A percentile compares a stretch with the other conserved stretches of the same genome.
Evolutionary conservation across 2,888 invertebrate genomes (phyloP).

Genomic region (Callimorpha dominula): DNA sequence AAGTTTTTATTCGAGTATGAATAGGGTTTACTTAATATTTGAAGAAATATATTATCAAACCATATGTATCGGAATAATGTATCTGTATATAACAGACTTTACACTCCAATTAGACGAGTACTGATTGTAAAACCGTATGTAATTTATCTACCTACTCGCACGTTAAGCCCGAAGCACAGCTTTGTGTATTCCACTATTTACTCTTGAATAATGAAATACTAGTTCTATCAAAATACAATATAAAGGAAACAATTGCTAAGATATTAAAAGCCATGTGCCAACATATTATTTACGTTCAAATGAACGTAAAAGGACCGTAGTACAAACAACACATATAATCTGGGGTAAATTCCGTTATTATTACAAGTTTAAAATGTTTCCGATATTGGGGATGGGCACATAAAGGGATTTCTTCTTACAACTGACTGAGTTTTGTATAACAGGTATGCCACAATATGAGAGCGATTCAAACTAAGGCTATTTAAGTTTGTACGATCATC

Average conservation of each 20-base stretch:
- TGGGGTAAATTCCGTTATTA: conserved; percentile 70
- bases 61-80: background rate
- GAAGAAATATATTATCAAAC: too few relatives aligned
- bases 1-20: too few relatives aligned
- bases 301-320: conserved; percentile 60
- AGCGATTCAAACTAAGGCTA: conserved; percentile 10
- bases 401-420: conserved; percentile 74
- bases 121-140: background rate
- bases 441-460: conserved; percentile 45
- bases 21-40: too few relatives aligned
- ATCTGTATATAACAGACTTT: background rate
- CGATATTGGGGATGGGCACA: conserved; percentile 63
- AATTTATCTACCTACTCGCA: background rate
- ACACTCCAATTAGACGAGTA: background rate
- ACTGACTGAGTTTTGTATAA: conserved; percentile 68
- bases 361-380: conserved; percentile 75
- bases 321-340: conserved; percentile 80
- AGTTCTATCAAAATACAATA: conserved; percentile 25
- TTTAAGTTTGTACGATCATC: background rate
- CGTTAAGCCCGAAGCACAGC: background rate
- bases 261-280: conserved; percentile 48
- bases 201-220: background rate
- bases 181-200: background rate
- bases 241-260: conserved; percentile 42
- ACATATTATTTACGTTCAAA: conserved; percentile 70